Evolutionary conservation across 2,113 vertebrate genomes (phyloP).

Genomic region (Vanacampus margaritifer): DNA sequence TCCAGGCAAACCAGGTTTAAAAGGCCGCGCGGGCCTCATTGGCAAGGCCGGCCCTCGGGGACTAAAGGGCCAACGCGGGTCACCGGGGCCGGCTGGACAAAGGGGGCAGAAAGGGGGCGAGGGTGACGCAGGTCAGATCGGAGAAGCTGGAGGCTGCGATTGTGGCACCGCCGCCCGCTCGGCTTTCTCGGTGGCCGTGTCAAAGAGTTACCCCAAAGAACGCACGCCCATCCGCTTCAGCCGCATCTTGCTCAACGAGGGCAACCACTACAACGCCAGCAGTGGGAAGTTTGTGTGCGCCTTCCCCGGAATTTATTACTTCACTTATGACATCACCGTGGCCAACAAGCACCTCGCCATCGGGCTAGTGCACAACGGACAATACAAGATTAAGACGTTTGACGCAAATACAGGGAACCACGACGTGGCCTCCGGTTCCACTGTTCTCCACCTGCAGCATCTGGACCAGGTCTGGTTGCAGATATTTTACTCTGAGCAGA

Average conservation of each 20-base stretch:
- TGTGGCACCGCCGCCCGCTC: conserved; percentile 80
- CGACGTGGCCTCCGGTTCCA: conserved; percentile 91
- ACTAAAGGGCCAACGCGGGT: conserved; percentile 79
- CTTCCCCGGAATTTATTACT: conserved; percentile 91
- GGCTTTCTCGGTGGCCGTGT: conserved; percentile 91
- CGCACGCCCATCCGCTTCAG: conserved; percentile 92
- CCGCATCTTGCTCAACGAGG: conserved; percentile 92
- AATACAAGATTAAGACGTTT: conserved; percentile 94
- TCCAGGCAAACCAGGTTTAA: conserved; percentile 82
- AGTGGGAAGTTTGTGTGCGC: conserved; percentile 89
- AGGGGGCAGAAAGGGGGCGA: conserved; percentile 79
- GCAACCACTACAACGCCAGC: conserved; percentile 85
- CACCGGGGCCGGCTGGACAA: conserved; percentile 72
- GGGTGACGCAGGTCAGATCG: conserved; percentile 76
- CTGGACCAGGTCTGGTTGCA: conserved; percentile 94
- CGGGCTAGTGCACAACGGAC: conserved; percentile 91
- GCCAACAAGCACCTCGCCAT: conserved; percentile 96
- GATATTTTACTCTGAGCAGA: conserved; percentile 97
- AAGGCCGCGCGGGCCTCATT: conserved; percentile 83
- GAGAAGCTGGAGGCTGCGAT: conserved; percentile 82
- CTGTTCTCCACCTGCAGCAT: conserved; percentile 81
- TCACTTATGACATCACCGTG: conserved; percentile 93
- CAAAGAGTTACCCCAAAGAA: conserved; percentile 90
- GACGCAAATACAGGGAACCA: conserved; percentile 96
- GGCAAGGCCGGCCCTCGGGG: conserved; percentile 88